A percentile compares a stretch with the other conserved stretches of the same genome.
These are phyloP conservation scores for Euwallacea fornicatus DNA, from an alignment of 1,140 invertebrate species.

Conservation along the genomic window DNA sequence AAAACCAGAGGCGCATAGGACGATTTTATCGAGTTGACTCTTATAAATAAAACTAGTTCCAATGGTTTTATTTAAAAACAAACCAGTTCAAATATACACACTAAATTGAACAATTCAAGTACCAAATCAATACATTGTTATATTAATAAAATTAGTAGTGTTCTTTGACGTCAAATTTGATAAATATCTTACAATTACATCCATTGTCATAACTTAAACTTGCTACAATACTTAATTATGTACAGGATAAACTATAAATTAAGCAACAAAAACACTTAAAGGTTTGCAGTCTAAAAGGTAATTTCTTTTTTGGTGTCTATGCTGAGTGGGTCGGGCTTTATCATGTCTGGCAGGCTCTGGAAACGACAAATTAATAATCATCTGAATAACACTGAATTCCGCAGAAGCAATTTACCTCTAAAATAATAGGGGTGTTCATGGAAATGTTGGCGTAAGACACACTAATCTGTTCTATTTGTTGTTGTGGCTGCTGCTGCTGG, in stretches of 20 bases:
- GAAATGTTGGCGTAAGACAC: slow-evolving; percentile 46
- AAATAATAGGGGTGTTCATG: slow-evolving; percentile 49
- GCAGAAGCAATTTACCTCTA: slow-evolving; percentile 45
- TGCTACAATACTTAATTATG: background rate
- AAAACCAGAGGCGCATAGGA: too few relatives aligned
- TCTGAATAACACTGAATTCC: slow-evolving; percentile 7
- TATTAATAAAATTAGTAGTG: too few relatives aligned
- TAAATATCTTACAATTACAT: too few relatives aligned
- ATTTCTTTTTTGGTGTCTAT: slow-evolving; percentile 38
- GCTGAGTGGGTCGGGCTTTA: slow-evolving; percentile 45
- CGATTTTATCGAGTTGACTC: too few relatives aligned
- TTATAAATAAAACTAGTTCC: too few relatives aligned
- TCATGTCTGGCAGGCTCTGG: slow-evolving; percentile 47
- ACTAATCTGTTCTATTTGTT: slow-evolving; percentile 46
- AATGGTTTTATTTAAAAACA: too few relatives aligned
- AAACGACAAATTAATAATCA: slow-evolving; percentile 22
- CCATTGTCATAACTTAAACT: too few relatives aligned
- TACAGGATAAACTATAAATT: background rate
- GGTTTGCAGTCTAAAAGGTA: slow-evolving; percentile 18
- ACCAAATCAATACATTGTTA: too few relatives aligned
- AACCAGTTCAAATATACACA: too few relatives aligned
- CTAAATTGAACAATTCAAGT: too few relatives aligned
- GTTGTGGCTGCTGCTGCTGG: slow-evolving; percentile 39
- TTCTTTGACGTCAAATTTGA: too few relatives aligned
- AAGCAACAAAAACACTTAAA: background rate